Percentiles rank a stretch among this genome's conserved stretches.
Evolutionary conservation across 1,140 invertebrate species (phyloP).

Genomic region (Anoplophora glabripennis): DNA sequence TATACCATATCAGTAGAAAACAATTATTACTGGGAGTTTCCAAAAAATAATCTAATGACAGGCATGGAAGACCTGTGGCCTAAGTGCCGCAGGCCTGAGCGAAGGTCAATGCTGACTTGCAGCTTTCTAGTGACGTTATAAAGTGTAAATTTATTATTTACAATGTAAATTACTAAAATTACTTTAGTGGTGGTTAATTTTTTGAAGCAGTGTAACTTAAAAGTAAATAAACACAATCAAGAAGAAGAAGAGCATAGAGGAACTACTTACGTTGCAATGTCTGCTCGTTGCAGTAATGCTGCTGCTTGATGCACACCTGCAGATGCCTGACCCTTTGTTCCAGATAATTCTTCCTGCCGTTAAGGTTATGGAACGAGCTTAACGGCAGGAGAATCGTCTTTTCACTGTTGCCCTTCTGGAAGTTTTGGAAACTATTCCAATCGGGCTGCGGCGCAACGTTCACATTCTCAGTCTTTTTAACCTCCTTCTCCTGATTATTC

Average conservation of each 20-base stretch:
- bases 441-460: slow-evolving; percentile 8
- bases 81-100: too few relatives aligned
- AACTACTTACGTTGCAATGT: slow-evolving; percentile 61
- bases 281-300: slow-evolving; percentile 62
- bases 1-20: too few relatives aligned
- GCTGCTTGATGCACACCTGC: slow-evolving; percentile 59
- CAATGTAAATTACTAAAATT: too few relatives aligned
- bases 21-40: too few relatives aligned
- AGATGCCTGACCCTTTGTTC: slow-evolving; percentile 63
- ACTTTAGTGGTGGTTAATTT: too few relatives aligned
- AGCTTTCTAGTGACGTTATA: too few relatives aligned
- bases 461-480: slow-evolving; percentile 15
- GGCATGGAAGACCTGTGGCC: too few relatives aligned
- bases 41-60: too few relatives aligned
- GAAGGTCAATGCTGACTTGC: too few relatives aligned
- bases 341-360: slow-evolving; percentile 51
- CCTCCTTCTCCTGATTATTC: slow-evolving; percentile 24
- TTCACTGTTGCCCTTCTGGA: slow-evolving; percentile 17
- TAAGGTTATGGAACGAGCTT: slow-evolving; percentile 51
- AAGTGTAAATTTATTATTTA: too few relatives aligned
- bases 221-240: not conserved
- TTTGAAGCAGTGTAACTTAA: too few relatives aligned
- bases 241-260: not conserved
- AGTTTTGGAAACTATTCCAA: slow-evolving; percentile 9
- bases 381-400: slow-evolving; percentile 36